Evolutionary conservation across 2,113 vertebrate species (phyloP).

Genomic region (Lanius collurio): DNA sequence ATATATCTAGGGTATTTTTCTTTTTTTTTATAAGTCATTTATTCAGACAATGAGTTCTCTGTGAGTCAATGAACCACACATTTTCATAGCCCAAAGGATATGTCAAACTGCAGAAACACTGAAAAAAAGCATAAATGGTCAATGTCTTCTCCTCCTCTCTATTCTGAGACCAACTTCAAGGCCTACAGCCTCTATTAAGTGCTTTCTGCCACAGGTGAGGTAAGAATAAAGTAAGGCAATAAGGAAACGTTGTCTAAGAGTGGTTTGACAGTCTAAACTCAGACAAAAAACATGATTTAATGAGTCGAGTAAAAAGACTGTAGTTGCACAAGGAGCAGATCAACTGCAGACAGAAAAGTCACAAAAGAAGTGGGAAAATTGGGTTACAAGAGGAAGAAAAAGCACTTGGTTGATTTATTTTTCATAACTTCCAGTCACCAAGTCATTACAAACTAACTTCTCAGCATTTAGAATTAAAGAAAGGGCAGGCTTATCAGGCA

Average conservation of each 20-base stretch:
- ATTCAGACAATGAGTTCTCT: background rate
- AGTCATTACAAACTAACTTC: background rate
- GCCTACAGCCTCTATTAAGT: background rate
- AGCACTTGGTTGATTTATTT: background rate
- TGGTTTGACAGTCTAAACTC: background rate
- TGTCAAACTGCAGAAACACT: background rate
- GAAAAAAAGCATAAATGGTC: background rate
- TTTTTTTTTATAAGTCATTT: background rate
- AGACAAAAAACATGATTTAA: background rate
- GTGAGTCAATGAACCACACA: background rate
- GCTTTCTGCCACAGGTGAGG: background rate
- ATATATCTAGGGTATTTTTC: background rate
- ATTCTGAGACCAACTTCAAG: background rate
- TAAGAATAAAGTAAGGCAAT: constrained; percentile 16
- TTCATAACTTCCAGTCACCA: background rate
- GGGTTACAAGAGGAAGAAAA: background rate
- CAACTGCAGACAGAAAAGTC: background rate
- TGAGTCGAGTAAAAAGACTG: background rate
- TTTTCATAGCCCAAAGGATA: background rate
- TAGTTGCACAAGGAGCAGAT: background rate
- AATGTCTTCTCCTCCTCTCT: background rate
- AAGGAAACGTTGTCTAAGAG: background rate
- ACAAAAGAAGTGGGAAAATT: background rate
- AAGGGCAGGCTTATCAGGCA: background rate
- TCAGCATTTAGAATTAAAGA: background rate